Base-by-base conservation (phyloP, 92 coral and sea anemone genomes). In the Epizoanthus rinbou region DNA sequence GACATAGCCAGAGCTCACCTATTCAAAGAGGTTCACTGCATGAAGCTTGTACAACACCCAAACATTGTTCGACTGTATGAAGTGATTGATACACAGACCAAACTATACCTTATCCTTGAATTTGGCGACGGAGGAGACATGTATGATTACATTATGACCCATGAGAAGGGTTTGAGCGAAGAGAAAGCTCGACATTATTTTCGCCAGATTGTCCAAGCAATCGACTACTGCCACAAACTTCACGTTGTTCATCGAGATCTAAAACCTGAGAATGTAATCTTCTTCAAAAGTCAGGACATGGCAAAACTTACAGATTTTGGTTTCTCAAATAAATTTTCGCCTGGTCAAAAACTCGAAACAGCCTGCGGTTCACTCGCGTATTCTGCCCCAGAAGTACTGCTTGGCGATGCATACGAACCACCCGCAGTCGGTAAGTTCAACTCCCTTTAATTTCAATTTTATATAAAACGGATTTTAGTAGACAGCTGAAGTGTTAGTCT, bases 301-400 rank as follows among this genome's bases (percentile, higher is more conserved):
- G 99, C 99, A 19, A 96, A 96, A 86, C 99, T 96, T 50, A 96
- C 99, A 75, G 99, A 96, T 84, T 96, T 96, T 69, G 99, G 99
- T 15, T 94, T 96, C 76, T 96, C 99, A 60, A 96, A 96, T 86
- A 94, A 96, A 73, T 96, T 96, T 69, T 84, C 92, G 57, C 99
- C 99, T 1, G 95, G 98, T n/a, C 93, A 92, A 85, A 96, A 91
- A 85, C 87, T 96, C n/a, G 98, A 96, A 31, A 96, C 99, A 2
- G 93, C 99, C 14, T 96, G 99, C 74, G 99, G 99, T 14, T 96
- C 99, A 35, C 75, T 96, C 18, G 99, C 99, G 7, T 96, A 96
- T 84, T 96, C 99, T 74, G 99, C 99, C 6, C 99, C 99, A 11
- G 99, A 96, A 85, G 98, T 96, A 56, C 87, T 96, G 66, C 93